phyloP scores from a whole-genome alignment of 2,113 vertebrate species.

The Cryptotis parvus region DNA sequence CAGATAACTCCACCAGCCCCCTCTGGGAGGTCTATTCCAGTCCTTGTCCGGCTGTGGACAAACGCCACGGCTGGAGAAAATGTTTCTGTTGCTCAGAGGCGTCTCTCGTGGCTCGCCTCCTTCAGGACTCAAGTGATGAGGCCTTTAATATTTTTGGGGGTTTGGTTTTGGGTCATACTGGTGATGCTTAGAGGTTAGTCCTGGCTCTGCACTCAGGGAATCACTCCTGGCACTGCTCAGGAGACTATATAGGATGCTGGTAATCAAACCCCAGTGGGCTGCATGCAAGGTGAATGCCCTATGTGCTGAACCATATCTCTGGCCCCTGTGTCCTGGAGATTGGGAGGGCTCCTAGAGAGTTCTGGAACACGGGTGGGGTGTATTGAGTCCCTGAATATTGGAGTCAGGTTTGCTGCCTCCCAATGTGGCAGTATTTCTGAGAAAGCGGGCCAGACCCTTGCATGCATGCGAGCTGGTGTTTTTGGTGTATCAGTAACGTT shows the following conservation, averaged over 20 bases:
- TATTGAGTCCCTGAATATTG: not conserved
- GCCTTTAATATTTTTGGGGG: not conserved
- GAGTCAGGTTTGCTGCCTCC: not conserved
- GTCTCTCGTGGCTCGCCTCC: not conserved
- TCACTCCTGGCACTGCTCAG: no score
- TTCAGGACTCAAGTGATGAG: no score
- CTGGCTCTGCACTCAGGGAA: no score
- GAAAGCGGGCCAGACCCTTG: not conserved
- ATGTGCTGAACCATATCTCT: no score
- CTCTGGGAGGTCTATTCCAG: not conserved
- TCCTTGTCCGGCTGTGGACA: not conserved
- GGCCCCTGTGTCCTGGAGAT: not conserved
- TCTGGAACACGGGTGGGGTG: not conserved
- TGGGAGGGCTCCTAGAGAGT: not conserved
- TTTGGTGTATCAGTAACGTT: not conserved
- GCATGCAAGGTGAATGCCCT: no score
- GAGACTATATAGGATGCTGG: no score
- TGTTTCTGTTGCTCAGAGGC: not conserved
- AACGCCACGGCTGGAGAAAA: not conserved
- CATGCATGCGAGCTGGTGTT: not conserved
- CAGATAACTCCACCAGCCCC: not conserved
- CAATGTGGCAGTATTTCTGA: not conserved
- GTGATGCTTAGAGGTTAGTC: no score
- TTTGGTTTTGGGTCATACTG: no score
- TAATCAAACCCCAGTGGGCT: no score